These are phyloP conservation scores for Fundulus diaphanus DNA, from an alignment of 2,797 vertebrate species.

Conservation along the genomic window DNA sequence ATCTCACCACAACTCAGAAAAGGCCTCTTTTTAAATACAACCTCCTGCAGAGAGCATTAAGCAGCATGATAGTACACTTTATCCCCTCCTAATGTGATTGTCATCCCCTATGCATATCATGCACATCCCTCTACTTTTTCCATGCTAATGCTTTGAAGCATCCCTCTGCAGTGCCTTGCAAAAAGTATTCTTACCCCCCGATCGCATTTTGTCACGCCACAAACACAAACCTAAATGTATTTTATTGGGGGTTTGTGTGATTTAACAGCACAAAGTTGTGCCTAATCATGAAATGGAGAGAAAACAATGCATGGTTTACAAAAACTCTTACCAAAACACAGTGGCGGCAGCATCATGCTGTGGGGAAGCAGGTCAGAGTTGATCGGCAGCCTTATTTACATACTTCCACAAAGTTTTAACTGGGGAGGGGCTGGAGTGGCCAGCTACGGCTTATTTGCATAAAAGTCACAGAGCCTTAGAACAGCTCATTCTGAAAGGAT, in stretches of 20 bases:
- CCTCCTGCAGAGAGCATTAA: slow-evolving; percentile 20
- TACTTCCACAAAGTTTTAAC: too few relatives aligned
- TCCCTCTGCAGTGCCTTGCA: slow-evolving; percentile 23
- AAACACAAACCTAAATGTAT: not conserved
- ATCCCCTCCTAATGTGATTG: slow-evolving; percentile 41
- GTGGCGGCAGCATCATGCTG: too few relatives aligned
- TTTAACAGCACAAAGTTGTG: too few relatives aligned
- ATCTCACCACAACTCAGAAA: slow-evolving; percentile 35
- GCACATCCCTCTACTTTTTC: slow-evolving; percentile 18
- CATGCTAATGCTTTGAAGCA: slow-evolving; percentile 37
- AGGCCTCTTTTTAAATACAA: slow-evolving; percentile 17
- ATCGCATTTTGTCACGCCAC: not conserved
- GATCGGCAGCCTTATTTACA: too few relatives aligned
- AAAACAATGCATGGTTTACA: too few relatives aligned
- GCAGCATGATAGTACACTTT: slow-evolving; percentile 31
- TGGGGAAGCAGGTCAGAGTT: too few relatives aligned
- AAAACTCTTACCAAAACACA: too few relatives aligned
- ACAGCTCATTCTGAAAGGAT: too few relatives aligned
- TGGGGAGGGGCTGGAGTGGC: too few relatives aligned
- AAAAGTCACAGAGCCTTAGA: too few relatives aligned
- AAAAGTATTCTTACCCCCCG: not conserved
- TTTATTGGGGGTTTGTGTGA: not conserved
- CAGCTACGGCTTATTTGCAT: too few relatives aligned
- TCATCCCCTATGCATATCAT: slow-evolving; percentile 36
- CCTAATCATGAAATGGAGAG: too few relatives aligned